Percentiles rank a stretch among this genome's conserved stretches.
Conservation (phyloP, 30 jellyfish, hydroid and myxozoan species). For the Turritopsis rubra region DNA sequence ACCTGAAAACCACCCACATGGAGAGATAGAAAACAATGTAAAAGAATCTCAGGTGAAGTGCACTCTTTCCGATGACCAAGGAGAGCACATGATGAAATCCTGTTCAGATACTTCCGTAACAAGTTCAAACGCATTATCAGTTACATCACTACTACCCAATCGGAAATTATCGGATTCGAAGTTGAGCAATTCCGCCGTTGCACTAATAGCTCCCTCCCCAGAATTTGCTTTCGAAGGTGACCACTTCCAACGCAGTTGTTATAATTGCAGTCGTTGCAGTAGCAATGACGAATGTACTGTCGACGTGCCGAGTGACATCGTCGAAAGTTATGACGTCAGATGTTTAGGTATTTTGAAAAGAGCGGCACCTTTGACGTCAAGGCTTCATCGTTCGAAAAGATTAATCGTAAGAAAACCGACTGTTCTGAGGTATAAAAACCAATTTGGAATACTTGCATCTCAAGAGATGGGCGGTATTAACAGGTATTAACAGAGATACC, state of each 20-base stretch:
- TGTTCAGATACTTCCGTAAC: neutral
- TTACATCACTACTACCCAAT: neutral
- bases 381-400: neutral
- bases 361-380: neutral
- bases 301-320: neutral
- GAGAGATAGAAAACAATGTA: neutral
- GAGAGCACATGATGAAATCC: neutral
- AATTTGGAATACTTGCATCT: neutral
- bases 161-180: neutral
- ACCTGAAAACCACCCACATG: neutral
- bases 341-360: neutral
- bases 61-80: neutral
- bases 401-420: neutral
- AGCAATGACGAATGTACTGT: neutral
- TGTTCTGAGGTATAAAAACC: neutral
- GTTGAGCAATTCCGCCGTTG: neutral
- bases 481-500: neutral
- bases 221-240: neutral
- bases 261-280: neutral
- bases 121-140: neutral
- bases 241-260: neutral
- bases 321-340: slow-evolving; percentile 2
- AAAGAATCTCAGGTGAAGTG: neutral
- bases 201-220: neutral
- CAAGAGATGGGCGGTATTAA: neutral